Conservation (phyloP, 2,797 vertebrate genomes). For the Aplochiton taeniatus region DNA sequence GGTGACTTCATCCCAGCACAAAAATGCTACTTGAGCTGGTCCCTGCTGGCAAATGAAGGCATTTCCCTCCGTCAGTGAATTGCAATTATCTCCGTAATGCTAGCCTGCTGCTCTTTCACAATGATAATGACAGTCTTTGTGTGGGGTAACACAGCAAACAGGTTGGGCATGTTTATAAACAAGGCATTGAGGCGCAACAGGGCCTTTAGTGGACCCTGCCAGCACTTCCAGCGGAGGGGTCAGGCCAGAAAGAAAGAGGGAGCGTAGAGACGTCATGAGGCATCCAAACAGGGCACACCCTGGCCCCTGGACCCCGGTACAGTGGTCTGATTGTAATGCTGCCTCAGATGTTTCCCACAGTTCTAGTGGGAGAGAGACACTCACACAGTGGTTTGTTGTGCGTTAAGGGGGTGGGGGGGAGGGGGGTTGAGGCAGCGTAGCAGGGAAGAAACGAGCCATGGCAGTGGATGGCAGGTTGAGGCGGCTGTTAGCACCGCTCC, state of each 20-base stretch:
- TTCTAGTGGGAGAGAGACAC: conserved; percentile 39
- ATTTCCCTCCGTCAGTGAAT: conserved; percentile 20
- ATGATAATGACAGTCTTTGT: conserved; percentile 48
- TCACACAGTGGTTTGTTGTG: conserved; percentile 56
- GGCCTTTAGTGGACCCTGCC: conserved; percentile 28
- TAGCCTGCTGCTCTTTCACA: conserved; percentile 32
- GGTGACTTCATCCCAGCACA: background rate
- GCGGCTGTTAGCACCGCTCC: background rate
- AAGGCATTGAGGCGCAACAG: conserved; percentile 31
- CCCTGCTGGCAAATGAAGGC: conserved; percentile 21
- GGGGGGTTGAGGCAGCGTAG: conserved; percentile 10
- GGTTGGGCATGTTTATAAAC: conserved; percentile 58
- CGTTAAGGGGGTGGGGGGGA: conserved; percentile 33
- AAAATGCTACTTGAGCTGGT: conserved; percentile 4
- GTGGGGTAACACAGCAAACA: conserved; percentile 48
- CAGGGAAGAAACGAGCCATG: background rate
- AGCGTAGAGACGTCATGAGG: conserved; percentile 7
- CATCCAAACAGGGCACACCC: conserved; percentile 15
- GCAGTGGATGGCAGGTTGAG: conserved; percentile 7
- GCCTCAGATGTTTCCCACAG: conserved; percentile 53
- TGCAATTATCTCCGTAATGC: conserved; percentile 43
- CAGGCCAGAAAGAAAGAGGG: conserved; percentile 45
- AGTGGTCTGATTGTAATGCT: conserved; percentile 56
- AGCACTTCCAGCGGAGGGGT: conserved; percentile 30
- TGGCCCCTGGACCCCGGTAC: conserved; percentile 34